Conservation (phyloP, 2,113 vertebrate species). For the Phoxinus phoxinus region DNA sequence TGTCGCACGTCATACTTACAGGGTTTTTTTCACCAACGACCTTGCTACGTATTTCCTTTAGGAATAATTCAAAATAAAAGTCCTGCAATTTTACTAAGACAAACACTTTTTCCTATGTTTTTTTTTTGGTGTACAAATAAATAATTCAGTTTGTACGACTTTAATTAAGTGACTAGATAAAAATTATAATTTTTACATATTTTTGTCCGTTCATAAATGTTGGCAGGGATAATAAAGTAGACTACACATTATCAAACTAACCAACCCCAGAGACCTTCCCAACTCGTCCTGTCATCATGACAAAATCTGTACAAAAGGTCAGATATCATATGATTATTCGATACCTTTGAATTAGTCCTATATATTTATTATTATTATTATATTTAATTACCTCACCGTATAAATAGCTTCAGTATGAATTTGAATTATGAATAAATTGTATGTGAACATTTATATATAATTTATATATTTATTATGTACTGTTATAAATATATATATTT, state of each 20-base stretch:
- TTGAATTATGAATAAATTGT: background rate
- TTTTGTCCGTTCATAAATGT: background rate
- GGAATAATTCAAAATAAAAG: slow-evolving; percentile 20
- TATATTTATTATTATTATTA: too few species aligned
- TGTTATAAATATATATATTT: too few species aligned
- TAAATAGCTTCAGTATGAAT: background rate
- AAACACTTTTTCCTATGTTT: background rate
- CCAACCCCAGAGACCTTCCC: background rate
- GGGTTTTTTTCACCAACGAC: background rate
- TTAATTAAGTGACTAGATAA: background rate
- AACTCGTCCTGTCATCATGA: background rate
- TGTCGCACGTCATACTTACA: background rate
- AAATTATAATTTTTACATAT: background rate
- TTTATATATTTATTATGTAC: too few species aligned
- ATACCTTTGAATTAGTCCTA: background rate
- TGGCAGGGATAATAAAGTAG: background rate
- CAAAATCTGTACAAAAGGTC: background rate
- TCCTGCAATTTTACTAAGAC: background rate
- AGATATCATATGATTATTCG: background rate
- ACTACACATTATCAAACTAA: too few species aligned
- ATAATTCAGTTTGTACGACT: background rate
- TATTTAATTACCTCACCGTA: background rate
- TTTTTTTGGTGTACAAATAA: background rate
- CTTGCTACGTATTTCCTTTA: slow-evolving; percentile 35
- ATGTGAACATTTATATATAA: background rate